phyloP scores from a whole-genome alignment of 2,113 vertebrate genomes.

The Takifugu bimaculatus region DNA sequence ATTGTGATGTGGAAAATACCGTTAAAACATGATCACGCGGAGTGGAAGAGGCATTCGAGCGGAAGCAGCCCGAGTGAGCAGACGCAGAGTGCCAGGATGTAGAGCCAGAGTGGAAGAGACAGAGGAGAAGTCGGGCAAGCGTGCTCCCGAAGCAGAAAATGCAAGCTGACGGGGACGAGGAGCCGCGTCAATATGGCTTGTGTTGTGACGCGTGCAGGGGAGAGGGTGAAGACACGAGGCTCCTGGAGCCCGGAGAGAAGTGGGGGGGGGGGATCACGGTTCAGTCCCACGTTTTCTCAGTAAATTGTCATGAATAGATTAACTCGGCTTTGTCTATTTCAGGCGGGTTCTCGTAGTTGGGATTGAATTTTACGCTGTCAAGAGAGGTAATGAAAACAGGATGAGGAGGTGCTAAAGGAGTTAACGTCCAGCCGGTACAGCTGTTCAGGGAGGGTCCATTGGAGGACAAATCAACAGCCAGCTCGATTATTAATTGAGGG shows the following conservation, averaged over 20 bases:
- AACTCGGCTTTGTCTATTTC: too few relatives aligned
- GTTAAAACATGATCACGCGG: slow-evolving; percentile 36
- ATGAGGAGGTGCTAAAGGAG: slow-evolving; percentile 13
- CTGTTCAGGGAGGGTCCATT: slow-evolving; percentile 26
- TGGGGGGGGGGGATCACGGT: too few relatives aligned
- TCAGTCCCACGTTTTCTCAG: too few relatives aligned
- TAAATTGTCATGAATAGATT: too few relatives aligned
- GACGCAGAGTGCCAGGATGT: slow-evolving; percentile 26
- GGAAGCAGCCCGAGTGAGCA: slow-evolving; percentile 39
- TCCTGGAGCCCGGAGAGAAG: not conserved
- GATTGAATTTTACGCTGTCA: too few relatives aligned
- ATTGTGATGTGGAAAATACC: slow-evolving; percentile 11
- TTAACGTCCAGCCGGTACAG: slow-evolving; percentile 6
- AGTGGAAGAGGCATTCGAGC: slow-evolving; percentile 42
- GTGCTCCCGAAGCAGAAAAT: slow-evolving; percentile 50
- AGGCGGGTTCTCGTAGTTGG: too few relatives aligned
- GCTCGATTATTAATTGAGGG: slow-evolving; percentile 54
- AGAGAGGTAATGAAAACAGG: slow-evolving; percentile 22
- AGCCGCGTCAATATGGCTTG: slow-evolving; percentile 45
- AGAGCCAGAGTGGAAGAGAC: slow-evolving; percentile 34
- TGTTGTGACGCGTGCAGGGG: slow-evolving; percentile 24
- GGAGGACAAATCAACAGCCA: slow-evolving; percentile 33
- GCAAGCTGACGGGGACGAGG: slow-evolving; percentile 43
- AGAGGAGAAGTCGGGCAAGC: slow-evolving; percentile 51
- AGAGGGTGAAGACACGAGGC: not conserved